A percentile compares a stretch with the other conserved stretches of the same genome.
Conservation (phyloP, 2,888 invertebrate species). For the Lasioglossum zephyrum region DNA sequence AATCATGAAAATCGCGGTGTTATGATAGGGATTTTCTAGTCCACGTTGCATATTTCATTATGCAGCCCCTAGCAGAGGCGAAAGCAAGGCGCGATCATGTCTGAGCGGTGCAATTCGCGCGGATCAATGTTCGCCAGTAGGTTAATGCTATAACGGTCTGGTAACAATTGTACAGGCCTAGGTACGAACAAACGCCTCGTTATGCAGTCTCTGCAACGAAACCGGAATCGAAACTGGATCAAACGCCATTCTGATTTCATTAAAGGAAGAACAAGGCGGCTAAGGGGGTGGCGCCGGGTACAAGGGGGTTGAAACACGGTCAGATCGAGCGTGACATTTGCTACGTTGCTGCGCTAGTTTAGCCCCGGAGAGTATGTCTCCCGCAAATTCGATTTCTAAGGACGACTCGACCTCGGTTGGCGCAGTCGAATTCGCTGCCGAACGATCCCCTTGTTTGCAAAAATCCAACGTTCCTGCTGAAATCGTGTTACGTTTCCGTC, state of each 20-base stretch:
- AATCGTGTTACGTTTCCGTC: not conserved
- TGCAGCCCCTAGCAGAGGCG: not conserved
- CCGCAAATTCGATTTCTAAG: constrained; percentile 4
- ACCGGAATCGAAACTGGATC: constrained; percentile 24
- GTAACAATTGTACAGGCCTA: constrained; percentile 16
- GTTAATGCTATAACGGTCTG: not conserved
- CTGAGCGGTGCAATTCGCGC: not conserved
- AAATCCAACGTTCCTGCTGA: not conserved
- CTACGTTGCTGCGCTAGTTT: not conserved
- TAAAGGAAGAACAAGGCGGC: not conserved
- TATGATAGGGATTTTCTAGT: not conserved
- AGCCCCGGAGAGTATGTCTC: not conserved
- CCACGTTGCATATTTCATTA: not conserved
- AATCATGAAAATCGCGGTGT: not conserved
- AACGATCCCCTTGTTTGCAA: not conserved
- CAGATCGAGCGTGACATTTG: constrained; percentile 3
- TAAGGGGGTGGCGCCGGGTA: not conserved
- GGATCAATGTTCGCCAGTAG: constrained; percentile 34
- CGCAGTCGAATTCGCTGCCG: not conserved
- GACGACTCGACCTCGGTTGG: not conserved
- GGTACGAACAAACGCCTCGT: not conserved
- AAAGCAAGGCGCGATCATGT: not conserved
- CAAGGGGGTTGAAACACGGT: not conserved
- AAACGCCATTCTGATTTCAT: not conserved
- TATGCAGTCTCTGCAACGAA: not conserved